phyloP scores from a whole-genome alignment of 2,888 invertebrate species.

The Liopterus haemorrhoidalis region DNA sequence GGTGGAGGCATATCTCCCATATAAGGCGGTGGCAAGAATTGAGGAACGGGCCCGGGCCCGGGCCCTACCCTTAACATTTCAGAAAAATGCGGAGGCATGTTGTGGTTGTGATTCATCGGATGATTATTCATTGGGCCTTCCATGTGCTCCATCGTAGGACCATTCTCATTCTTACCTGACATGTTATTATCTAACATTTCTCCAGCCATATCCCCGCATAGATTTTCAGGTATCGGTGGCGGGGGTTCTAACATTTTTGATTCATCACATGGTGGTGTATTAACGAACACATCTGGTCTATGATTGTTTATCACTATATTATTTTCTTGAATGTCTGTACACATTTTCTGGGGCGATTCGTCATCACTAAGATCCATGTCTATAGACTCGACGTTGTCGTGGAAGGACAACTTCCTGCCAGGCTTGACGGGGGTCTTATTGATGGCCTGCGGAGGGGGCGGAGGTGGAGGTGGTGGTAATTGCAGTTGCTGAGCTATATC shows the following conservation, averaged over 20 bases:
- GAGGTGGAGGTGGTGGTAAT: slow-evolving; percentile 49
- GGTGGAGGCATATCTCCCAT: slow-evolving; percentile 3
- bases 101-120: no score
- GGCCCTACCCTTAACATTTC: not conserved
- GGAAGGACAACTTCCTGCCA: slow-evolving; percentile 35
- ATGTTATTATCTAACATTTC: not conserved
- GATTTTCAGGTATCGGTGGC: slow-evolving; percentile 42
- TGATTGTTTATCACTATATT: slow-evolving; percentile 41
- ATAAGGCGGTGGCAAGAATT: slow-evolving; percentile 12
- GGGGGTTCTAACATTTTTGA: slow-evolving; percentile 36
- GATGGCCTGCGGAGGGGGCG: slow-evolving; percentile 39
- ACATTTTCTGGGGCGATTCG: no score
- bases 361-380: slow-evolving; percentile 87
- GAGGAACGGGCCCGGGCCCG: no score
- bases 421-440: no score
- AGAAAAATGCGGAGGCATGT: not conserved
- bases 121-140: no score
- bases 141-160: slow-evolving; percentile 2
- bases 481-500: slow-evolving; percentile 39
- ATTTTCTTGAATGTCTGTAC: slow-evolving; percentile 39
- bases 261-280: slow-evolving; percentile 26
- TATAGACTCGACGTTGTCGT: slow-evolving; percentile 72
- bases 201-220: slow-evolving; percentile 5
- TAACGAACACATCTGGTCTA: slow-evolving; percentile 40
- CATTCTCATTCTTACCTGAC: slow-evolving; percentile 5